Evolutionary conservation across 2,888 invertebrate species (phyloP), one percentile per base, ranked within the genome.

Genomic region (Tetheella fluctuosa): DNA sequence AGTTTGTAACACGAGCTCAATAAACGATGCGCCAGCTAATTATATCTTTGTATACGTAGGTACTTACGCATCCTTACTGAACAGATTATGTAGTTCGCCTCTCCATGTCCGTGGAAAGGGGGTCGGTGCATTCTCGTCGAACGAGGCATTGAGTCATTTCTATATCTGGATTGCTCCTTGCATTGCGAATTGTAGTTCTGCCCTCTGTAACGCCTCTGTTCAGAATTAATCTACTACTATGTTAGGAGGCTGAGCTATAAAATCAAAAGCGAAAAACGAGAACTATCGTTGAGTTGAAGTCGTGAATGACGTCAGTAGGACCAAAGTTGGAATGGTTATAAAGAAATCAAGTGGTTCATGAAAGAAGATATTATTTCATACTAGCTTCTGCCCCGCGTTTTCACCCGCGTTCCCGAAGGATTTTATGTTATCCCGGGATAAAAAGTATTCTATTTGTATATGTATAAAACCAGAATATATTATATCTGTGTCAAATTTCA

Each of bases 81-180:
- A n/a, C 10, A 48, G 17, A 20, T 48, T 48, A 48, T 20, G 48
- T 10, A 20, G 48, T 48, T 48, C 64, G 63, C 52, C 69, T 64
- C n/a, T n/a, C n/a, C n/a, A n/a, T 70, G 63, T 63, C 70, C 68
- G 66, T 30, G 13, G 34, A 34, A 59, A 52, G 64, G 69, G 71
- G 73, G 71, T 69, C 66, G 72, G 69, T 77, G 70, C 68, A 66
- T 70, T 68, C 61, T 58, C 65, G 65, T 73, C 34, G 34, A 34
- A 34, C 13, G 34, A 34, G 13, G 13, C 34, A 34, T 34, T 80
- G 82, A 83, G 77, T 85, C 87, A 88, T 70, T 62, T 68, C 81
- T 86, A 86, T 79, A 85, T 86, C 75, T 77, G 83, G 81, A 75
- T 63, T 64, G 71, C 65, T 67, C 76, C 62, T 74, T 70, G 67